Base-by-base conservation (phyloP, 2,113 vertebrate species). In the Cephalopterus ornatus region DNA sequence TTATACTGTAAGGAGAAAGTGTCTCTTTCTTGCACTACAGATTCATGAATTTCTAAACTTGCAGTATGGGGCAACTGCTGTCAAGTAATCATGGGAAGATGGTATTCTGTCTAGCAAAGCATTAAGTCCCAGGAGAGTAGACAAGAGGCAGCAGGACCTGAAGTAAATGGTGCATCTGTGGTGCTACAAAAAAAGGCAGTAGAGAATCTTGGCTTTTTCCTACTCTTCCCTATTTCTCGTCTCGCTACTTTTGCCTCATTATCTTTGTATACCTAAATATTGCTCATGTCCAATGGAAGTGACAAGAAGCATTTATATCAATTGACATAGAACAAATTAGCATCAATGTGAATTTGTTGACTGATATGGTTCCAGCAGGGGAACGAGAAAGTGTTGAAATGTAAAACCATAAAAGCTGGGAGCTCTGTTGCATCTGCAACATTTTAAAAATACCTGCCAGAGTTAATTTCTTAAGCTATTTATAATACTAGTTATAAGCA, bases 41-140 rank as follows among this genome's bases (percentile, higher is more conserved):
- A 47, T 41, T 65, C 24, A 92, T 85, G 56, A 92, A 89, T 92
- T 89, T 92, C 83, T 94, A 78, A 95, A 63, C 44, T 75, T 6
- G 0, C 56, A 50, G 65, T 19, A 67, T 50, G 80, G 68, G 68
- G 46, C 56, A 87, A 61, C 39, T 12, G 4, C 85, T 91, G 66
- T 58, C 84, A 67, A 67, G 56, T 74, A 74, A 87, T 35, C 72
- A 85, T 35, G 58, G 61, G 28, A 87, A 88, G 55, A 18, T 74
- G 41, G 12, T n/a, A 52, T 85, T 88, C 65, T 82, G 65, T 75
- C 73, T 81, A 85, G 65, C 0, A 0, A 30, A 77, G 52, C 4
- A 0, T 82, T 68, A 87, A 89, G 53, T 78, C 81, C 44, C 70
- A 33, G 19, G 70, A 78, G 56, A 67, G 21, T 42, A 59, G 73